A percentile compares a stretch with the other conserved stretches of the same genome.
Evolutionary conservation across 2,888 invertebrate genomes (phyloP).

Genomic region (Spicauda simplicius): DNA sequence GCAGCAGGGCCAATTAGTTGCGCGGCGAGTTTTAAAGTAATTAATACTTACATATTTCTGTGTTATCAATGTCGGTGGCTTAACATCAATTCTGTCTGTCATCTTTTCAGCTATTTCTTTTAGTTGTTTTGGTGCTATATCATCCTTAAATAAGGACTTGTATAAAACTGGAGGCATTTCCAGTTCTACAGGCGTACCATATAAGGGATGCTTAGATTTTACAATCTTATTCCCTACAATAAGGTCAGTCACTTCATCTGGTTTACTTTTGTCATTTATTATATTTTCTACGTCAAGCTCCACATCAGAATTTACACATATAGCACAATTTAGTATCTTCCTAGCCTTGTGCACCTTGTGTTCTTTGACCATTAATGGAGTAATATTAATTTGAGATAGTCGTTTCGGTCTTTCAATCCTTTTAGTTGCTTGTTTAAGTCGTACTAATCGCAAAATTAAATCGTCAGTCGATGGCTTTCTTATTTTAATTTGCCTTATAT

Average conservation of each 20-base stretch:
- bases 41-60: slow-evolving; percentile 37
- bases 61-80: slow-evolving; percentile 6
- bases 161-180: slow-evolving; percentile 49
- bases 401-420: slow-evolving; percentile 33
- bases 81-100: slow-evolving; percentile 34
- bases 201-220: slow-evolving; percentile 48
- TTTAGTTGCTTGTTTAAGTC: slow-evolving; percentile 48
- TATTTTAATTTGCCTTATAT: slow-evolving; percentile 50
- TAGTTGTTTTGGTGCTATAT: slow-evolving; percentile 1
- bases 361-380: slow-evolving; percentile 27
- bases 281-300: slow-evolving; percentile 50
- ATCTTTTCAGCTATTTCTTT: slow-evolving; percentile 7
- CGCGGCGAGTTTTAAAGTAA: too few relatives aligned
- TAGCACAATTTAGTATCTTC: slow-evolving; percentile 41
- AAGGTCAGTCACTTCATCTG: slow-evolving; percentile 47
- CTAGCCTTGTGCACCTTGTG: slow-evolving; percentile 39
- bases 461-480: slow-evolving; percentile 49
- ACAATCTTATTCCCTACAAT: slow-evolving; percentile 61
- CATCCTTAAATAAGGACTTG: slow-evolving; percentile 46
- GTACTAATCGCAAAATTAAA: slow-evolving; percentile 51
- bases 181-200: slow-evolving; percentile 42
- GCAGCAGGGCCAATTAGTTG: too few relatives aligned
- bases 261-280: slow-evolving; percentile 38
- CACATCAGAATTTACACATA: slow-evolving; percentile 53
- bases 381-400: slow-evolving; percentile 41